These are phyloP conservation scores for Campylorhamphus procurvoides DNA, from an alignment of 2,113 vertebrate genomes.

Conservation along the genomic window DNA sequence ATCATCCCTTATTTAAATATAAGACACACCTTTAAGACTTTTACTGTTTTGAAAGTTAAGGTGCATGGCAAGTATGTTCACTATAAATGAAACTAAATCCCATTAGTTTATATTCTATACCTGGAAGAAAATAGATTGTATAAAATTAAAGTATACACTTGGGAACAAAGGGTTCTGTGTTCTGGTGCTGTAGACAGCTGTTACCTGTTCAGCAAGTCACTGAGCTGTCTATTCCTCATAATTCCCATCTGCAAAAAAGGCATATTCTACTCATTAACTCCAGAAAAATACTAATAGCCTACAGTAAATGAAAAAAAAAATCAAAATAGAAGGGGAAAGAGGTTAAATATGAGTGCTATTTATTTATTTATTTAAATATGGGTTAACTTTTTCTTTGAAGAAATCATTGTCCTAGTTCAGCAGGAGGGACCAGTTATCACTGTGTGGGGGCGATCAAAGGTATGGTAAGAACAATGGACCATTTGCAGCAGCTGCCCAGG, in stretches of 20 bases:
- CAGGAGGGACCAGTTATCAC: no score
- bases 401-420: background rate
- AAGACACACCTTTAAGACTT: background rate
- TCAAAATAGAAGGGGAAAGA: background rate
- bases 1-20: background rate
- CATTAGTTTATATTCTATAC: background rate
- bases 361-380: background rate
- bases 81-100: background rate
- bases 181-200: background rate
- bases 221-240: background rate
- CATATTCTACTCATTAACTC: background rate
- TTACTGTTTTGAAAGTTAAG: background rate
- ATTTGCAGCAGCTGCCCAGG: no score
- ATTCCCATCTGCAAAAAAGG: background rate
- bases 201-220: background rate
- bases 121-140: background rate
- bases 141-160: background rate
- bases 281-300: background rate
- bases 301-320: background rate
- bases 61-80: background rate
- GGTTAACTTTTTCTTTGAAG: background rate
- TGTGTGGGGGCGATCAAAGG: no score
- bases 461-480: no score
- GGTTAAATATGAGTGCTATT: background rate
- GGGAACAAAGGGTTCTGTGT: background rate